Evolutionary conservation across 1,140 invertebrate genomes (phyloP), one percentile per base, ranked within the genome.

Genomic region (Cydia splendana): DNA sequence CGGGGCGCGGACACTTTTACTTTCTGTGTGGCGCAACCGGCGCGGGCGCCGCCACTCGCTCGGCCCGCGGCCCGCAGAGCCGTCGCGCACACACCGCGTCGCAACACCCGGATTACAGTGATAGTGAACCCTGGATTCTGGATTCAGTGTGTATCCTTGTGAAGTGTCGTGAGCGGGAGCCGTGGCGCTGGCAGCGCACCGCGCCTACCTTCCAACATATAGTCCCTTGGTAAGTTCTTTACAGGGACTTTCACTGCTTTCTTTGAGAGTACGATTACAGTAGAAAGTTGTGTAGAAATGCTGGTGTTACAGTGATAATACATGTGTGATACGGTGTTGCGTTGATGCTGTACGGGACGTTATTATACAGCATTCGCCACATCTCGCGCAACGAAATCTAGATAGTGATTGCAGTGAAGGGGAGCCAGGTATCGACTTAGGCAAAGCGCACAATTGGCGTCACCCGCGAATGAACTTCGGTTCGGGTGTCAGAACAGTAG

Each of bases 21-120:
- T 94, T 93, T 93, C 92, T 89, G 87, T 87, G 87, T 91, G 90
- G 89, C 88, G 88, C 89, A 91, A 91, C 86, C 85, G 88, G 85
- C 80, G 78, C 82, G 87, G 87, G 86, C 90, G 89, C 86, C 86
- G 89, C 87, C 91, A 91, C 89, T 91, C 88, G 88, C 84, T 87
- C 89, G 89, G 90, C 89, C 88, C 89, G 90, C 91, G 89, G 89
- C 90, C 90, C 90, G 85, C 85, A 88, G 89, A 88, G 90, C 90
- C 91, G 90, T 88, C 86, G 90, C 90, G 91, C 88, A 88, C 82
- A 84, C 81, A 78, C 76, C 83, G 82, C 81, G 81, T 86, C 87
- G 82, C 75, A 76, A 74, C 77, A 75, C 85, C 88, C 85, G 90
- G 89, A 91, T 91, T 91, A 91, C 90, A 91, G 91, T 92, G 90